A percentile compares a stretch with the other conserved stretches of the same genome.
Evolutionary conservation across 2,113 vertebrate genomes (phyloP).

Genomic region (Anarhynchus alexandrinus): DNA sequence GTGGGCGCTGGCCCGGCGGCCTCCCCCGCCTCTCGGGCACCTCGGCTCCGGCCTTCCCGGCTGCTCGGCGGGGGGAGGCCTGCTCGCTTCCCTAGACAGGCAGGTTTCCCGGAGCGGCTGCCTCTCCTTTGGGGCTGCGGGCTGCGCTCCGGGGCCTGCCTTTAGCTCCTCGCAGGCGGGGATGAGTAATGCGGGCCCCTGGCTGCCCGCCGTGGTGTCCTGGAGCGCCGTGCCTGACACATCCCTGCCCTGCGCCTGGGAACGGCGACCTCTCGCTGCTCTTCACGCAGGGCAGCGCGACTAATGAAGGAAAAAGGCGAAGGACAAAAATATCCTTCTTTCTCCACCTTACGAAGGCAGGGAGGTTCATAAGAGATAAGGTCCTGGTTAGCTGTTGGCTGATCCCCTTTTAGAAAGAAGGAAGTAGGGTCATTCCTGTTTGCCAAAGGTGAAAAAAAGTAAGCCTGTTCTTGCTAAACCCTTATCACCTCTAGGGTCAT

Average conservation of each 20-base stretch:
- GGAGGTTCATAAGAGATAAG: neutral
- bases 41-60: neutral
- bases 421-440: neutral
- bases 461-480: neutral
- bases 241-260: neutral
- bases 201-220: neutral
- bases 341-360: neutral
- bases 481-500: neutral
- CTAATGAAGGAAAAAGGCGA: neutral
- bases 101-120: neutral
- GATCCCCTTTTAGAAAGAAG: neutral
- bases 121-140: neutral
- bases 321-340: neutral
- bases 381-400: neutral
- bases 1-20: neutral
- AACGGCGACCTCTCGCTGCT: neutral
- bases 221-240: neutral
- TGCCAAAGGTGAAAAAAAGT: neutral
- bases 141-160: neutral
- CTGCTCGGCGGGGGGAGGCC: neutral
- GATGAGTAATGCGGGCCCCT: neutral
- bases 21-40: neutral
- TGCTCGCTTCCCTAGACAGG: neutral
- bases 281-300: neutral
- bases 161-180: neutral